Evolutionary conservation across 2,113 vertebrate species (phyloP), one percentile per base, ranked within the genome.

Genomic region (Hippopotamus amphibius): DNA sequence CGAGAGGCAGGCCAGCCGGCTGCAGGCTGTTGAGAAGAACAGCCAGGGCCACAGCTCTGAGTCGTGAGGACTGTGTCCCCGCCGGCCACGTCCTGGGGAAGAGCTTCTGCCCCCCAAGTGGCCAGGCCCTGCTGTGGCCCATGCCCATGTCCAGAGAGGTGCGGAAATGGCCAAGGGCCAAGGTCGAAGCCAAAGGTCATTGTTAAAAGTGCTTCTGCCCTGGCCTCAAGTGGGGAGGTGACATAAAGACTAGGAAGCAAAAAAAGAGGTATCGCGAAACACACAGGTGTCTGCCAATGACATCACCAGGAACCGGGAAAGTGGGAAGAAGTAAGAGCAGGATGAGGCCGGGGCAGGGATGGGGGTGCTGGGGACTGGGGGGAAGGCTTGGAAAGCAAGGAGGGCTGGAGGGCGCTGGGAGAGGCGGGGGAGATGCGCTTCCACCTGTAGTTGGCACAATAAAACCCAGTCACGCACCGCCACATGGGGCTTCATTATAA

Each of bases 401-500:
- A 53, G 28, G 84, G 93, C 57, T 17, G 66, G 82, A 10, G 63
- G 84, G 63, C 68, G 65, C 15, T 1, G 46, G 28, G 33, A 37
- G 41, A 28, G 61, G 59, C 69, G 5, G 69, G 28, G 81, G 48
- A 26, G 22, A 59, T 7, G 14, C 12, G 59, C 41, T 57, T 41
- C 97, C 6, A 4, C 87, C 89, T 90, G 83, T 11, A 41, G 80
- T 48, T 21, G 28, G 83, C 97, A 97, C 97, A 97, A 89, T 74
- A 59, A 26, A 43, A 96, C 26, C 63, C 28, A 33, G 97, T 93
- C 97, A 96, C 13, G 59, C 50, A 16, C 6, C 2, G 43, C 96
- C 86, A 59, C 97, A n/a, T 3, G 43, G 84, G 97, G 97, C 93
- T 86, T 63, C 53, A 95, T 65, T 95, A 82, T 88, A 97, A 98